phyloP scores from a whole-genome alignment of 2,888 invertebrate species.

The Drosophila siamana region DNA sequence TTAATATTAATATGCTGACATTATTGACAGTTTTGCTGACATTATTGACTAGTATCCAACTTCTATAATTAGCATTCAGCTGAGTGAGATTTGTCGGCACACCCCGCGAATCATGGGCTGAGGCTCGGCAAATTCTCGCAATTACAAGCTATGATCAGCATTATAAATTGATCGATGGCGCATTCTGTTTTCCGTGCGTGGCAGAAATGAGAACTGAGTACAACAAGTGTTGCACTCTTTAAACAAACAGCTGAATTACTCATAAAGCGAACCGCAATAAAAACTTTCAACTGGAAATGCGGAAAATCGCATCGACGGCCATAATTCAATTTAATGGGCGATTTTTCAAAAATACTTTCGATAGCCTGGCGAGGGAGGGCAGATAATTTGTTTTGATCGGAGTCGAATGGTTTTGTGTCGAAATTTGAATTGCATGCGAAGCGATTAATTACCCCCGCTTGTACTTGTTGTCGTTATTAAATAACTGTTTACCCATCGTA shows the following conservation, averaged over 20 bases:
- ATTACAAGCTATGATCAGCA: constrained; percentile 33
- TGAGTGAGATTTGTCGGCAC: not conserved
- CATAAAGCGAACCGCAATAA: constrained; percentile 9
- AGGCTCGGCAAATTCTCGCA: not conserved
- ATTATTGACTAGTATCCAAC: constrained; percentile 18
- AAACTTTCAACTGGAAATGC: constrained; percentile 28
- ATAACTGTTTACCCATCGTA: constrained; percentile 45
- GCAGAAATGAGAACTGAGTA: constrained; percentile 24
- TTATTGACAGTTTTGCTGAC: constrained; percentile 7
- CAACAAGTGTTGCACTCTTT: constrained; percentile 44
- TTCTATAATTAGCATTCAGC: constrained; percentile 27
- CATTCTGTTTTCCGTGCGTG: constrained; percentile 30
- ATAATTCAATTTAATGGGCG: constrained; percentile 63
- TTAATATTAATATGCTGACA: constrained; percentile 4
- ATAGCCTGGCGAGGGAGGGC: not conserved
- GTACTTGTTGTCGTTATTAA: constrained; percentile 15
- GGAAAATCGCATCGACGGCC: constrained; percentile 39
- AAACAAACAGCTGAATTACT: constrained; percentile 35
- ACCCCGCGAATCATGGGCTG: constrained; percentile 22
- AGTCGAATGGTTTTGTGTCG: constrained; percentile 9
- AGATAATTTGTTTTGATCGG: constrained; percentile 26
- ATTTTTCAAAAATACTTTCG: constrained; percentile 8
- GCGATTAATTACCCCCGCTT: constrained; percentile 54
- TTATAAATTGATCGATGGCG: constrained; percentile 50
- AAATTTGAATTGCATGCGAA: constrained; percentile 26